A percentile compares a stretch with the other conserved stretches of the same genome.
Evolutionary conservation across 2,113 vertebrate genomes (phyloP).

Genomic region (Lamprotornis superbus): DNA sequence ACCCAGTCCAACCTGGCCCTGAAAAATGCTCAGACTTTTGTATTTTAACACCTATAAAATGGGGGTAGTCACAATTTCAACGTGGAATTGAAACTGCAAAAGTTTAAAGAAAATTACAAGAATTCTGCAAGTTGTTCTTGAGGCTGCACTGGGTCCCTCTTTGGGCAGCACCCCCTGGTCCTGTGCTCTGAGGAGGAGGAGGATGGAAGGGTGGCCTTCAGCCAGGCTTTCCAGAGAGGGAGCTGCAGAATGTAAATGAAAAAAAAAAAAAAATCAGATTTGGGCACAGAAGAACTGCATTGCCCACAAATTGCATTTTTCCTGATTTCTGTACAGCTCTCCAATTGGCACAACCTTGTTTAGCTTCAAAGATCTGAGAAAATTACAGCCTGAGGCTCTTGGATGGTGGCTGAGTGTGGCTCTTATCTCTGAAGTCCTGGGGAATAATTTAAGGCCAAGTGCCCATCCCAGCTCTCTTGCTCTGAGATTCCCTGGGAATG

Average conservation of each 20-base stretch:
- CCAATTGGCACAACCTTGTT: neutral
- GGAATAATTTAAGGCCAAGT: neutral
- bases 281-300: neutral
- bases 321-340: neutral
- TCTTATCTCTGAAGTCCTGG: neutral
- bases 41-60: neutral
- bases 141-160: neutral
- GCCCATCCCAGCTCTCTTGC: neutral
- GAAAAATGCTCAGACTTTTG: neutral
- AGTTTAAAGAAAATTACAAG: neutral
- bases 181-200: neutral
- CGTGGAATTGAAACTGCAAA: neutral
- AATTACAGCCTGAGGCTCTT: neutral
- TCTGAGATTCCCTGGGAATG: neutral
- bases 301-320: neutral
- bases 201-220: neutral
- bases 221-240: neutral
- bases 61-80: neutral
- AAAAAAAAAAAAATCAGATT: neutral
- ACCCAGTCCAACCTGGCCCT: neutral
- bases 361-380: slow-evolving; percentile 2
- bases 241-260: neutral
- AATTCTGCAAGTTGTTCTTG: neutral
- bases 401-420: neutral
- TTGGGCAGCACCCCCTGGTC: neutral